Evolutionary conservation across 64 coral and sea anemone species (phyloP).

Genomic region (Exaiptasia diaphana): DNA sequence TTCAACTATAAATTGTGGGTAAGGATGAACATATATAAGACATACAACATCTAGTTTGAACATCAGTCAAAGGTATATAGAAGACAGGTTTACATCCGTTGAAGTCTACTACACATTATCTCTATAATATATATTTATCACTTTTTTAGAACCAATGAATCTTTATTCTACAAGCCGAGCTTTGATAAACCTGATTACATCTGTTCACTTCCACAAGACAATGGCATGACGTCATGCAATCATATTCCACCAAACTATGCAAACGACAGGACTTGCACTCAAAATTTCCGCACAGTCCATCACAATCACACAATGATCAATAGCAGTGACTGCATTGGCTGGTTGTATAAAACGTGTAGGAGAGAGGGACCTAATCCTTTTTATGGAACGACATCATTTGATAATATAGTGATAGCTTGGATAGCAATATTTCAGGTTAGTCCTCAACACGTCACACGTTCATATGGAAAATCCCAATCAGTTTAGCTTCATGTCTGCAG

Average conservation of each 20-base stretch:
- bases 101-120: no score
- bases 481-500: no score
- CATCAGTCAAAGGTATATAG: no score
- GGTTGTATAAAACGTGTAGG: conserved; percentile 63
- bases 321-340: conserved; percentile 26
- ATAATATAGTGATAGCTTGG: conserved; percentile 96
- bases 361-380: conserved; percentile 72
- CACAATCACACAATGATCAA: not conserved
- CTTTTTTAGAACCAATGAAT: conserved; percentile 9
- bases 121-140: no score
- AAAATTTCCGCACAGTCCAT: not conserved
- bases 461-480: no score
- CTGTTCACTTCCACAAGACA: conserved; percentile 51
- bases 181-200: conserved; percentile 83
- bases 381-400: conserved; percentile 76
- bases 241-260: conserved; percentile 35
- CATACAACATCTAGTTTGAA: no score
- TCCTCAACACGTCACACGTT: no score
- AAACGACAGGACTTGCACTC: conserved; percentile 6
- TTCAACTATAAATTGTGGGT: no score
- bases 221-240: conserved; percentile 57
- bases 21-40: no score
- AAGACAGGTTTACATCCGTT: no score
- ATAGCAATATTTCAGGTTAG: conserved; percentile 99
- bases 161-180: conserved; percentile 66